Conservation (phyloP, 1,140 invertebrate species). For the Dinothrombium tinctorium region DNA sequence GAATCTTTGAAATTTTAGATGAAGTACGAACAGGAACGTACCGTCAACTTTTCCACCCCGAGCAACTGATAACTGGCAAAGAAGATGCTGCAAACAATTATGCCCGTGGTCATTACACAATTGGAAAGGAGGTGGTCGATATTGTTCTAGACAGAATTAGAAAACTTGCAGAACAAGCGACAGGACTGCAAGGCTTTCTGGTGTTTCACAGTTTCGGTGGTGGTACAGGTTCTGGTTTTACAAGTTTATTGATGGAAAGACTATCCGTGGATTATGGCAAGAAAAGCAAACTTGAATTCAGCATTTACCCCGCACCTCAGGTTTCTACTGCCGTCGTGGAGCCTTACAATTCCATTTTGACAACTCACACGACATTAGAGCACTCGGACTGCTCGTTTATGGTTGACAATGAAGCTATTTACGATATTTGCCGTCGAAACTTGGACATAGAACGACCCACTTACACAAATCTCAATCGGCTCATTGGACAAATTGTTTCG, state of each 20-base stretch:
- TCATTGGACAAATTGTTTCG: constrained; percentile 31
- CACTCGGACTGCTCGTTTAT: constrained; percentile 52
- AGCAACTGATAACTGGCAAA: constrained; percentile 37
- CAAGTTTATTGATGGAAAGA: constrained; percentile 41
- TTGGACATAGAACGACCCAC: constrained; percentile 34
- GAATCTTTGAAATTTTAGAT: no score
- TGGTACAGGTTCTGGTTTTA: constrained; percentile 47
- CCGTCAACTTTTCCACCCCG: constrained; percentile 38
- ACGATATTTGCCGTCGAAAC: constrained; percentile 39
- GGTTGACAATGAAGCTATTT: constrained; percentile 47
- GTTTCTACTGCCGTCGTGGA: constrained; percentile 51
- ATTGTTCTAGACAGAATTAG: constrained; percentile 40
- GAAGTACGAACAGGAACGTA: constrained; percentile 34
- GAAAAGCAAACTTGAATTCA: constrained; percentile 44
- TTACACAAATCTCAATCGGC: constrained; percentile 29
- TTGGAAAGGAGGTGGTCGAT: constrained; percentile 49
- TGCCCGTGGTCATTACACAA: constrained; percentile 33
- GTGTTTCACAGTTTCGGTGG: constrained; percentile 31
- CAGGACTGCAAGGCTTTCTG: constrained; percentile 25
- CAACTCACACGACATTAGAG: constrained; percentile 52
- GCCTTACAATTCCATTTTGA: constrained; percentile 60
- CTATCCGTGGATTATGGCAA: constrained; percentile 42
- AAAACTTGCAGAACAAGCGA: constrained; percentile 18
- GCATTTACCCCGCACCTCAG: constrained; percentile 51
- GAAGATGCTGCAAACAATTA: constrained; percentile 36